These are phyloP conservation scores for Anneissia japonica DNA, from an alignment of 35 echinoderm and acorn worm genomes.

Conservation along the genomic window DNA sequence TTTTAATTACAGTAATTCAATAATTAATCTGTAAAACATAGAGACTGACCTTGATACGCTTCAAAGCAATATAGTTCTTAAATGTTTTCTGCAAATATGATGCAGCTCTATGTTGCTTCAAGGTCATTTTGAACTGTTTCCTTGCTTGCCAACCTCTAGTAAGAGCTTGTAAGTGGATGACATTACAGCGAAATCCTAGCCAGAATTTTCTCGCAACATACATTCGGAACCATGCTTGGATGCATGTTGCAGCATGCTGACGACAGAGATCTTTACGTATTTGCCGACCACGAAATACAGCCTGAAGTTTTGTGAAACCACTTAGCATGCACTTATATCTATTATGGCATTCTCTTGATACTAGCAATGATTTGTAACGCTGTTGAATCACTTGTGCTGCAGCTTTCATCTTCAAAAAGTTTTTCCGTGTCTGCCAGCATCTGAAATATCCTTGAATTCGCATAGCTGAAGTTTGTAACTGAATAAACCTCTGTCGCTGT, in stretches of 20 bases:
- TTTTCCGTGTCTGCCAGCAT: not conserved
- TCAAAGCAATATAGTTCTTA: slow-evolving; percentile 7
- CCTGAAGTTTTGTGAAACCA: no score
- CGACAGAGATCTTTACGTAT: no score
- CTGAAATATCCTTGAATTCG: slow-evolving; percentile 6
- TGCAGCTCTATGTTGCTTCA: slow-evolving; percentile 34
- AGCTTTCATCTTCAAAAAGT: slow-evolving; percentile 2
- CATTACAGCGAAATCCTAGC: slow-evolving; percentile 12
- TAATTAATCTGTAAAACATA: no score
- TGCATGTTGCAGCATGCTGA: not conserved
- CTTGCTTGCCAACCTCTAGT: slow-evolving; percentile 32
- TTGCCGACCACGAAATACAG: no score
- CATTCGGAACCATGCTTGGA: not conserved
- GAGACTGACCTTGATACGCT: not conserved
- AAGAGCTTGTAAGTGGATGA: slow-evolving; percentile 62
- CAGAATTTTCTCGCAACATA: not conserved
- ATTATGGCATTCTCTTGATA: not conserved
- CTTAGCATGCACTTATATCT: not conserved
- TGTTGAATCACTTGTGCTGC: slow-evolving; percentile 18
- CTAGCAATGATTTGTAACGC: not conserved
- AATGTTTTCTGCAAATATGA: slow-evolving; percentile 40
- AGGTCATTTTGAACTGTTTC: not conserved
- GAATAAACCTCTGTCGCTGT: not conserved
- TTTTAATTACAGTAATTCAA: no score
- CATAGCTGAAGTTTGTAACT: not conserved